Base-by-base conservation (phyloP, 2,888 invertebrate genomes). In the Dolichopus griseipennis region DNA sequence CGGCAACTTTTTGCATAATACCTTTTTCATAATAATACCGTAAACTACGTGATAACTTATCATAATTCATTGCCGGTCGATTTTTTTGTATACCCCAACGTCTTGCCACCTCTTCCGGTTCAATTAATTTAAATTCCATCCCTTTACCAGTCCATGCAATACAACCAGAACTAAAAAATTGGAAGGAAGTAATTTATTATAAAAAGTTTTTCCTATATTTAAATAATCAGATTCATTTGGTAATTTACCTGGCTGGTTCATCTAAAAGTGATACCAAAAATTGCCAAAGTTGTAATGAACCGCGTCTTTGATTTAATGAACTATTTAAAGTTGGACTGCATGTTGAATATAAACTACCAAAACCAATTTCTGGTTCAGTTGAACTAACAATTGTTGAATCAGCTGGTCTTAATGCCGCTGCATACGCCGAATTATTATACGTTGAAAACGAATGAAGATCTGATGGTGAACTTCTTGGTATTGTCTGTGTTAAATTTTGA, bases 1-100 rank as follows among this genome's bases (percentile, higher is more conserved):
- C 95, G 68, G 94, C 93, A 0, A 97, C 97, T 82, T 97, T 97
- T 82, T 96, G 96, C 95, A 97, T 96, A 76, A 97, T 97, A n/a
- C 96, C 96, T 79, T 97, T 97, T 81, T 97, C 96, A 79, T 97
- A 97, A 79, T 97, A 97, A 76, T 97, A 97, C n/a, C 97, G 86
- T 62, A 97, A 84, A 0, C 96, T 96, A 9, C 97, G 85, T 61
- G 95, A 95, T 65, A 97, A 83, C 80, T 97, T 97, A 81, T 97
- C 97, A 78, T 97, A 97, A 83, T 97, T 97, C 97, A 97, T 97
- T 0, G 96, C 96, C 0, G 96, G 96, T 0, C 96, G 85, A 83
- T 97, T 97, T 83, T 97, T 97, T 82, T 96, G 96, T 7, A 95
- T 89, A 1, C 97, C 97, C 97, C 97, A 97, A 33, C 95, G 85